Percentiles rank a stretch among this genome's conserved stretches.
These are phyloP conservation scores for Meloidogyne hapla DNA, from an alignment of 1,140 invertebrate species.

Conservation along the genomic window DNA sequence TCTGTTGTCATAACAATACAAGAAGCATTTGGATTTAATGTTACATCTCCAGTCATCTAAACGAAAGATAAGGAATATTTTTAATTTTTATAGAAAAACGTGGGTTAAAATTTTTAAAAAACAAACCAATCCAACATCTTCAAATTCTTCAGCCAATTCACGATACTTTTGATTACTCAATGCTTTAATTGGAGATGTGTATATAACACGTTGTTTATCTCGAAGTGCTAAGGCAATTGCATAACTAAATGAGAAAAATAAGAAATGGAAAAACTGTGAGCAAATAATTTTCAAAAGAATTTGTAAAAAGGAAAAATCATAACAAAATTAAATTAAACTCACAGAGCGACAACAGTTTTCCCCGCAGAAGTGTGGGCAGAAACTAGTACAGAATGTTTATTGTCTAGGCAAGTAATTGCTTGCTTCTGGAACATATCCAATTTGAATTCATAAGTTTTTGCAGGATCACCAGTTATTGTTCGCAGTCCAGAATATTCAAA, in stretches of 20 bases:
- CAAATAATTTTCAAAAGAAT: background rate
- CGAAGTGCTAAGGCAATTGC: constrained; percentile 74
- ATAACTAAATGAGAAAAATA: constrained; percentile 67
- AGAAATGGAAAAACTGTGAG: background rate
- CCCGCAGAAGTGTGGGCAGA: constrained; percentile 99
- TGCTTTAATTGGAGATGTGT: constrained; percentile 99
- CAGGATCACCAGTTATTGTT: constrained; percentile 69
- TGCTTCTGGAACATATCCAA: constrained; percentile 98
- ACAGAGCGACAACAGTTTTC: constrained; percentile 98
- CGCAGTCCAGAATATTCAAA: constrained; percentile 28
- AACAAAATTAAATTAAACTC: constrained; percentile 67
- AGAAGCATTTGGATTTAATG: constrained; percentile 93
- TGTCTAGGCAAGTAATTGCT: constrained; percentile 94
- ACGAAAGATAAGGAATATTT: constrained; percentile 64
- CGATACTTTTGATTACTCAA: constrained; percentile 99
- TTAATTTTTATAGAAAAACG: background rate
- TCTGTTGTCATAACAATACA: constrained; percentile 99
- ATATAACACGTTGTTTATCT: constrained; percentile 86
- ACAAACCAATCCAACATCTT: constrained; percentile 74
- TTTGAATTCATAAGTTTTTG: constrained; percentile 89
- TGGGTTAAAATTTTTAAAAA: background rate
- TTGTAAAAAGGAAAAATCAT: constrained; percentile 12
- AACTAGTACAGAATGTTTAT: constrained; percentile 91
- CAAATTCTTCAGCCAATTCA: constrained; percentile 95
- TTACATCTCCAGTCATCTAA: constrained; percentile 98